A percentile compares a stretch with the other conserved stretches of the same genome.
Evolutionary conservation across 2,888 invertebrate species (phyloP).

Genomic region (Diabrotica balteata): DNA sequence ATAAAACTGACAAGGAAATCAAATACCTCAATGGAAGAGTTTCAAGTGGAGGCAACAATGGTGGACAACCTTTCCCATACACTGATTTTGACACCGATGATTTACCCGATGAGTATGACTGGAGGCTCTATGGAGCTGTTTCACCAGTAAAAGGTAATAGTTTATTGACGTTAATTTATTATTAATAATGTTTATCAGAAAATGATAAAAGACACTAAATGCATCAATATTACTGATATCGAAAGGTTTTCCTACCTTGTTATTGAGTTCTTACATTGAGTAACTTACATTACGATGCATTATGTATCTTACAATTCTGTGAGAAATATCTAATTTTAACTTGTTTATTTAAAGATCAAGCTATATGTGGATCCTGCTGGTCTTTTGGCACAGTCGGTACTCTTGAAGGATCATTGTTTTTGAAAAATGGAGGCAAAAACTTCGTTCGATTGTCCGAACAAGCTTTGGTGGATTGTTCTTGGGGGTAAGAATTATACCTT

Average conservation of each 20-base stretch:
- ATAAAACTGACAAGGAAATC: slow-evolving; percentile 79
- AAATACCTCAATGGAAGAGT: slow-evolving; percentile 75
- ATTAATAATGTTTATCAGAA: too few species aligned
- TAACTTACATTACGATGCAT: too few species aligned
- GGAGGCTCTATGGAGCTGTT: slow-evolving; percentile 92
- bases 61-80: slow-evolving; percentile 82
- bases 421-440: slow-evolving; percentile 80
- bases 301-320: not conserved
- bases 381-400: slow-evolving; percentile 94
- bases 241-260: too few species aligned
- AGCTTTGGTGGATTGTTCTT: slow-evolving; percentile 93
- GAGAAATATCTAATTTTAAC: not conserved
- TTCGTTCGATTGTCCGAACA: slow-evolving; percentile 89
- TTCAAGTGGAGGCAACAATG: slow-evolving; percentile 70
- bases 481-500: slow-evolving; percentile 68
- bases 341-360: slow-evolving; percentile 76
- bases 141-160: slow-evolving; percentile 84
- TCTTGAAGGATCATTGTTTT: slow-evolving; percentile 89
- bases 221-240: too few species aligned
- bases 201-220: too few species aligned
- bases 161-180: slow-evolving; percentile 47
- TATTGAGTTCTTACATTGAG: too few species aligned
- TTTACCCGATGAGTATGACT: slow-evolving; percentile 82
- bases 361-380: slow-evolving; percentile 97
- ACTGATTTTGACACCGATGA: slow-evolving; percentile 61